Evolutionary conservation across 2,113 vertebrate genomes (phyloP).

Genomic region (Nycticebus coucang): DNA sequence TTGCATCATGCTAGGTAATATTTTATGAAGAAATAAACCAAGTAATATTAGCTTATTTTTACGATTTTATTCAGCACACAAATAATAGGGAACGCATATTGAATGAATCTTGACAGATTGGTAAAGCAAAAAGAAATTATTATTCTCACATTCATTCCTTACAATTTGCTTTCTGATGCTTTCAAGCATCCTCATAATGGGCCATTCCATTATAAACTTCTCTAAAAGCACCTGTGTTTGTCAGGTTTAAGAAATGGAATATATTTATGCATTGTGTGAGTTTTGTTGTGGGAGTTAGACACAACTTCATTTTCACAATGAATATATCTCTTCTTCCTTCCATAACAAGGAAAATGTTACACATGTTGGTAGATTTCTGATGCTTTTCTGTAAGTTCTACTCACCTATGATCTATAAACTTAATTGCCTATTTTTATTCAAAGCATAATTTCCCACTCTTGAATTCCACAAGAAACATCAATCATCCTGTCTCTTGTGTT

Average conservation of each 20-base stretch:
- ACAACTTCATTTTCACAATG: not conserved
- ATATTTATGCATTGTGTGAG: not conserved
- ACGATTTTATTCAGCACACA: not conserved
- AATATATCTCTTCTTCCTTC: not conserved
- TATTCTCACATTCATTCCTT: not conserved
- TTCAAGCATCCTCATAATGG: not conserved
- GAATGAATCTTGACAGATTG: not conserved
- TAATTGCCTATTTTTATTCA: not conserved
- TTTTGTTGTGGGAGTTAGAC: not conserved
- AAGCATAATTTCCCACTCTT: not conserved
- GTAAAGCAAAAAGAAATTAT: not conserved
- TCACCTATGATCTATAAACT: not conserved
- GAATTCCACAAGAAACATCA: not conserved
- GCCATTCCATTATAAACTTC: not conserved
- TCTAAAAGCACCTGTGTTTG: not conserved
- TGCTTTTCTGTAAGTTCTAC: not conserved
- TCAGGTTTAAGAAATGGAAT: not conserved
- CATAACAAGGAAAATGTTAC: not conserved
- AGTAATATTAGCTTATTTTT: not conserved
- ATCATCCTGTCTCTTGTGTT: not conserved
- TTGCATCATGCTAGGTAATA: not conserved
- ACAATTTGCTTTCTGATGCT: not conserved
- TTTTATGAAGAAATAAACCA: not conserved
- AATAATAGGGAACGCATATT: not conserved
- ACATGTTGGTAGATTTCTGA: not conserved